Evolutionary conservation across 1,140 invertebrate species (phyloP).

Genomic region (Drosophila littoralis): DNA sequence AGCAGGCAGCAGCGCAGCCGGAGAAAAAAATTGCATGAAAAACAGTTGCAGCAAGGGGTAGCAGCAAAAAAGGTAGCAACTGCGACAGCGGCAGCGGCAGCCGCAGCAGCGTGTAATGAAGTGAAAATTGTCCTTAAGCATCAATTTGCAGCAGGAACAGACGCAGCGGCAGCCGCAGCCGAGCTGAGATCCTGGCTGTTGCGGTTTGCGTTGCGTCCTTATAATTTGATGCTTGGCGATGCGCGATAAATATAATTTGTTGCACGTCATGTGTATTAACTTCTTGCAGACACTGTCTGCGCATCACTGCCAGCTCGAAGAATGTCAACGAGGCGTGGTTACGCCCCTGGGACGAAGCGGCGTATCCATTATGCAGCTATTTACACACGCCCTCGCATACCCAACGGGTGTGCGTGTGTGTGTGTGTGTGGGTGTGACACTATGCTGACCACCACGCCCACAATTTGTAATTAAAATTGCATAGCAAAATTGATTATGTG

Average conservation of each 20-base stretch:
- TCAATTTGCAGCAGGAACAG: slow-evolving; percentile 72
- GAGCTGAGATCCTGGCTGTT: slow-evolving; percentile 21
- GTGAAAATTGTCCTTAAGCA: slow-evolving; percentile 84
- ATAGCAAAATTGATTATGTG: slow-evolving; percentile 76
- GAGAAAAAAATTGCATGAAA: slow-evolving; percentile 31
- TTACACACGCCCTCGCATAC: slow-evolving; percentile 37
- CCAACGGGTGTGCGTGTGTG: slow-evolving; percentile 15
- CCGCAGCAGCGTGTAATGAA: slow-evolving; percentile 72
- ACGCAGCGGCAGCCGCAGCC: slow-evolving; percentile 19
- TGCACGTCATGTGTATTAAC: slow-evolving; percentile 83
- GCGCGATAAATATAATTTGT: slow-evolving; percentile 84
- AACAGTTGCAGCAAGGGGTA: slow-evolving; percentile 34
- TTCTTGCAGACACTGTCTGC: slow-evolving; percentile 73
- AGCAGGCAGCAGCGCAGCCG: slow-evolving; percentile 21
- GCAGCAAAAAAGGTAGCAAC: slow-evolving; percentile 24
- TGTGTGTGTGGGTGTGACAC: slow-evolving; percentile 31
- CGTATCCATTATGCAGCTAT: slow-evolving; percentile 68
- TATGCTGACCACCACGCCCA: slow-evolving; percentile 64
- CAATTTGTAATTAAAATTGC: slow-evolving; percentile 81
- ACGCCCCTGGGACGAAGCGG: slow-evolving; percentile 22
- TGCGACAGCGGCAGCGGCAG: slow-evolving; percentile 9
- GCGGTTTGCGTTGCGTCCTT: slow-evolving; percentile 55
- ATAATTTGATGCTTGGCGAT: slow-evolving; percentile 84
- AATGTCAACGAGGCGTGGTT: slow-evolving; percentile 5
- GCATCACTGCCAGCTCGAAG: slow-evolving; percentile 12